These are phyloP conservation scores for Amphipoea oculea DNA, from an alignment of 2,888 invertebrate genomes.

Conservation along the genomic window DNA sequence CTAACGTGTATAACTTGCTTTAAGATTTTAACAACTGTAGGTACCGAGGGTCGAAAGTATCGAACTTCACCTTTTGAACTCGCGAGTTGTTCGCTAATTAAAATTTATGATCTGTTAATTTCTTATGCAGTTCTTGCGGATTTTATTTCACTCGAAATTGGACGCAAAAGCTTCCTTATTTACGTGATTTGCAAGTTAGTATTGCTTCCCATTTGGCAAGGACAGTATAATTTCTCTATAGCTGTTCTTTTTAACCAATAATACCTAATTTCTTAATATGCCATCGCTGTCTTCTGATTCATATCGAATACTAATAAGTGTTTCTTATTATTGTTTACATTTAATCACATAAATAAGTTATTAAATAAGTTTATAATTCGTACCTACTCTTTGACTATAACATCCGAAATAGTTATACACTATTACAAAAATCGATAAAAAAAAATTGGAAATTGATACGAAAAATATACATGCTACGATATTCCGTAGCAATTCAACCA, in stretches of 20 bases:
- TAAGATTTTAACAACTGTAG: constrained; percentile 1
- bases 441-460: background rate
- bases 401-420: too few species aligned
- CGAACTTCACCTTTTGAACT: constrained; percentile 65
- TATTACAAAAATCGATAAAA: background rate
- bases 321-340: background rate
- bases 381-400: background rate
- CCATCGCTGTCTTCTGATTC: background rate
- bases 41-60: constrained; percentile 38
- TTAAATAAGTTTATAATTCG: background rate
- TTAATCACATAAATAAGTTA: background rate
- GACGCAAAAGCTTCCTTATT: constrained; percentile 20
- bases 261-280: background rate
- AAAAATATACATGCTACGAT: background rate
- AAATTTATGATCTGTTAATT: constrained; percentile 51
- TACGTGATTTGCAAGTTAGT: constrained; percentile 12
- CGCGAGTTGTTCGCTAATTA: constrained; percentile 39
- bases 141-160: constrained; percentile 20
- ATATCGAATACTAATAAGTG: background rate
- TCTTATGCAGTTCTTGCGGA: constrained; percentile 1
- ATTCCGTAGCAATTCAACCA: constrained; percentile 1
- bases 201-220: constrained; percentile 13
- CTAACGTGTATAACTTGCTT: constrained; percentile 21
- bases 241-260: background rate
- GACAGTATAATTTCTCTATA: background rate